Percentiles rank a stretch among this genome's conserved stretches.
phyloP scores from a whole-genome alignment of 2,113 vertebrate genomes.

The Falcunculus frontatus region DNA sequence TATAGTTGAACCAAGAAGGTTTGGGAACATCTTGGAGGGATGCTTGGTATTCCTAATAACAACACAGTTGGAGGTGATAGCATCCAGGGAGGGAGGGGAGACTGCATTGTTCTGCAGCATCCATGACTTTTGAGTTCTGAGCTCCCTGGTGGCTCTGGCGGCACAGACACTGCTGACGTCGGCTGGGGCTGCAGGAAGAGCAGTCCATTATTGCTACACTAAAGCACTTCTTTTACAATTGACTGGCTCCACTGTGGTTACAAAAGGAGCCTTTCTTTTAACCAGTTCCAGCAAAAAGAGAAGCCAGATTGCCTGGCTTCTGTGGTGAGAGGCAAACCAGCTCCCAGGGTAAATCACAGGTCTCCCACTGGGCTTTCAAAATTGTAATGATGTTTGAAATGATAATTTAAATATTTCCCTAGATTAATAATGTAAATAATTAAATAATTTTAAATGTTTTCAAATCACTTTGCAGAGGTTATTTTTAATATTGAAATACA shows the following conservation, averaged over 20 bases:
- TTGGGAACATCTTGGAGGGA: background rate
- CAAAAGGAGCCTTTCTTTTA: slow-evolving; percentile 78
- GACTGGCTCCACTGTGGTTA: slow-evolving; percentile 68
- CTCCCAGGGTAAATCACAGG: background rate
- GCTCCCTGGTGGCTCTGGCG: slow-evolving; percentile 65
- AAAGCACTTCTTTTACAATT: slow-evolving; percentile 77
- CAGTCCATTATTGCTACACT: slow-evolving; percentile 77
- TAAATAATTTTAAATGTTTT: background rate
- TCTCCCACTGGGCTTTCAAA: background rate
- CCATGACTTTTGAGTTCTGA: background rate
- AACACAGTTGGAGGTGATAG: background rate
- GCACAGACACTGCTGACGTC: slow-evolving; percentile 55
- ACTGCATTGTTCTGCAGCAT: slow-evolving; percentile 31
- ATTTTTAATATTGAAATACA: background rate
- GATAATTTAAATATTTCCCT: background rate
- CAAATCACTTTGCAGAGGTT: background rate
- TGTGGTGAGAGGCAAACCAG: background rate
- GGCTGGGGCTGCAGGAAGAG: slow-evolving; percentile 71
- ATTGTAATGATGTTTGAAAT: background rate
- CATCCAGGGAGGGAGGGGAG: background rate
- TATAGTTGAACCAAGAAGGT: background rate
- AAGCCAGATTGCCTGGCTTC: background rate
- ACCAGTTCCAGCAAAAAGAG: slow-evolving; percentile 48
- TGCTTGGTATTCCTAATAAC: background rate
- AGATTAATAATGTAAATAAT: background rate